A percentile compares a stretch with the other conserved stretches of the same genome.
Evolutionary conservation across 37 sponge, comb jelly and placozoan species (phyloP).

Genomic region (Ianthella basta): DNA sequence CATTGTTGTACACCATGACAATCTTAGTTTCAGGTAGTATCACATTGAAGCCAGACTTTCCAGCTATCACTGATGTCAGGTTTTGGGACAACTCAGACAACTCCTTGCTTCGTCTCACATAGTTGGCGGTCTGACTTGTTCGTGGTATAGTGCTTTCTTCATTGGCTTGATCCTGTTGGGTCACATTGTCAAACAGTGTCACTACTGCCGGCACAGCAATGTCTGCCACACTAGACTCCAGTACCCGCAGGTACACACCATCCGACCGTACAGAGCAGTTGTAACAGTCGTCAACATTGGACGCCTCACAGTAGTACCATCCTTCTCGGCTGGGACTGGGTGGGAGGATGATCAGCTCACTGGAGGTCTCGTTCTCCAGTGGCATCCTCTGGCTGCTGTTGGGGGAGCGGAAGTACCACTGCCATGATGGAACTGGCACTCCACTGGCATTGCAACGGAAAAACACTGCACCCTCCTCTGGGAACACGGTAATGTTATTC

Average conservation of each 20-base stretch:
- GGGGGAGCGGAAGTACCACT: conserved; percentile 7
- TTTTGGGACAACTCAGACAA: no score
- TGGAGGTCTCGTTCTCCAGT: conserved; percentile 11
- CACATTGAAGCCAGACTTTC: no score
- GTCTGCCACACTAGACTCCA: neutral
- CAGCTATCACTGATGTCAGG: no score
- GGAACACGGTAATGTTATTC: conserved; percentile 6
- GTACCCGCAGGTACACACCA: conserved; percentile 2
- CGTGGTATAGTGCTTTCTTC: neutral
- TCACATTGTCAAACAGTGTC: neutral
- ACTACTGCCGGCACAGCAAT: neutral
- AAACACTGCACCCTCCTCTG: conserved; percentile 17
- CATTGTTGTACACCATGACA: no score
- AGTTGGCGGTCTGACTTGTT: no score
- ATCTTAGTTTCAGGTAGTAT: neutral
- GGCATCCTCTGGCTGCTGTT: neutral
- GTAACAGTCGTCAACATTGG: neutral
- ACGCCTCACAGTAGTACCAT: conserved; percentile 28
- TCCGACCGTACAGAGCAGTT: neutral
- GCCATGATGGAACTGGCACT: conserved; percentile 1
- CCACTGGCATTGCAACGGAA: conserved; percentile 11
- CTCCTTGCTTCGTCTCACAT: no score
- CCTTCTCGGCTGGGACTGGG: neutral
- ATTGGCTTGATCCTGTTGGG: no score
- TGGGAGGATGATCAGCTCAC: neutral